phyloP scores from a whole-genome alignment of 2,888 invertebrate species.

The Stenchaetothrips biformis region DNA sequence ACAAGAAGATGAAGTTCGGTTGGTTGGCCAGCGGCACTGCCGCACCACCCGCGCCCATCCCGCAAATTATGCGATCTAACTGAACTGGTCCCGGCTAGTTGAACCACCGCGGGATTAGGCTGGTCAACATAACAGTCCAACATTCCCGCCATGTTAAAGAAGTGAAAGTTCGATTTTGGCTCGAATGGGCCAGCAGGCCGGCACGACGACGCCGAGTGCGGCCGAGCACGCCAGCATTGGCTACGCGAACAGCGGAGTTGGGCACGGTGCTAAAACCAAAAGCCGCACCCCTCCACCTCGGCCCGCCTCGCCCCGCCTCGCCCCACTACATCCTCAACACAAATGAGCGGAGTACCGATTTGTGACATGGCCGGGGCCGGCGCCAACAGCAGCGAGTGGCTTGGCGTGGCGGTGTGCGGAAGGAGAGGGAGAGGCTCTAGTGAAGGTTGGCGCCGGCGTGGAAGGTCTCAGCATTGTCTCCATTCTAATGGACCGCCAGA shows the following conservation, averaged over 20 bases:
- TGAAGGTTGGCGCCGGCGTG: not conserved
- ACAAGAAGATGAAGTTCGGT: not conserved
- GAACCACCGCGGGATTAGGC: too few species aligned
- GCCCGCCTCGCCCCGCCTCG: not conserved
- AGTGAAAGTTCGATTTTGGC: too few species aligned
- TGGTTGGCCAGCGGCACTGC: not conserved
- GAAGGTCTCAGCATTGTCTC: not conserved
- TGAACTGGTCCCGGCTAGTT: too few species aligned
- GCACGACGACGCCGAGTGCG: too few species aligned
- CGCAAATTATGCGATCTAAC: not conserved
- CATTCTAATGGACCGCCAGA: too few species aligned
- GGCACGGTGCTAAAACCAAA: too few species aligned
- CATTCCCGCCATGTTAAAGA: too few species aligned
- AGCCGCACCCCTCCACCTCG: not conserved
- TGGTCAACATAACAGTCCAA: too few species aligned
- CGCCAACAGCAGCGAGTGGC: not conserved
- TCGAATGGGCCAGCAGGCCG: too few species aligned
- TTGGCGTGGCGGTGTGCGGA: not conserved
- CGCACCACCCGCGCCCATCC: not conserved
- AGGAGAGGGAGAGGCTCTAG: too few species aligned
- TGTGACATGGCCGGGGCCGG: not conserved
- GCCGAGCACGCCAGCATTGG: too few species aligned
- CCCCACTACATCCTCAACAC: not conserved
- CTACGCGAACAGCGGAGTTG: too few species aligned
- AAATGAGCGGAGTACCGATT: not conserved